Evolutionary conservation across 2,113 vertebrate genomes (phyloP).

Genomic region (Manacus vitellinus): DNA sequence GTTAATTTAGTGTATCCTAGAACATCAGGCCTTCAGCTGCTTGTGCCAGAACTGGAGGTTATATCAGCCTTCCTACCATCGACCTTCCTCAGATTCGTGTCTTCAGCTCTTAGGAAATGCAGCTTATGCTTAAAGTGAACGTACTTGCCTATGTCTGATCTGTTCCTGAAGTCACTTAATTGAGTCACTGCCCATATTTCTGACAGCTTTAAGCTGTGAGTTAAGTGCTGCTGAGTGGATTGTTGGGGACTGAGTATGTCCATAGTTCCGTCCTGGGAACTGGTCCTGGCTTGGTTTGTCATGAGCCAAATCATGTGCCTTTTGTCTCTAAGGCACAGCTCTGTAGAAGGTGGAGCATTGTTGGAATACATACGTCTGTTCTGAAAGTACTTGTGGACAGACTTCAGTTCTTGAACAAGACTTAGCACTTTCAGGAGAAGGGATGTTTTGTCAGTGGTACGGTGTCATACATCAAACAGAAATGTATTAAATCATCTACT

Average conservation of each 20-base stretch:
- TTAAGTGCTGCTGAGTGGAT: background rate
- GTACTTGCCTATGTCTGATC: rapidly evolving
- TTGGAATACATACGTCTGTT: rapidly evolving
- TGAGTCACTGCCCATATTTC: rapidly evolving
- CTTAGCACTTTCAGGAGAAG: background rate
- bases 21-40: background rate
- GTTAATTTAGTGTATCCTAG: background rate
- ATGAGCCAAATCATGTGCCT: rapidly evolving
- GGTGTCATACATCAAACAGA: background rate
- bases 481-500: background rate
- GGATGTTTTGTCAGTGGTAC: rapidly evolving
- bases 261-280: background rate
- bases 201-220: background rate
- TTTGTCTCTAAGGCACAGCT: background rate
- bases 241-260: background rate
- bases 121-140: background rate
- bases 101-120: background rate
- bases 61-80: background rate
- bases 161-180: background rate
- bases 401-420: background rate
- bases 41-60: background rate
- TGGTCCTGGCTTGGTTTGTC: background rate
- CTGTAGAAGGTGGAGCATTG: no score
- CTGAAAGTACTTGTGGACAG: background rate
- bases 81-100: background rate